Conservation (phyloP, 2,113 vertebrate genomes). For the Chitala chitala region DNA sequence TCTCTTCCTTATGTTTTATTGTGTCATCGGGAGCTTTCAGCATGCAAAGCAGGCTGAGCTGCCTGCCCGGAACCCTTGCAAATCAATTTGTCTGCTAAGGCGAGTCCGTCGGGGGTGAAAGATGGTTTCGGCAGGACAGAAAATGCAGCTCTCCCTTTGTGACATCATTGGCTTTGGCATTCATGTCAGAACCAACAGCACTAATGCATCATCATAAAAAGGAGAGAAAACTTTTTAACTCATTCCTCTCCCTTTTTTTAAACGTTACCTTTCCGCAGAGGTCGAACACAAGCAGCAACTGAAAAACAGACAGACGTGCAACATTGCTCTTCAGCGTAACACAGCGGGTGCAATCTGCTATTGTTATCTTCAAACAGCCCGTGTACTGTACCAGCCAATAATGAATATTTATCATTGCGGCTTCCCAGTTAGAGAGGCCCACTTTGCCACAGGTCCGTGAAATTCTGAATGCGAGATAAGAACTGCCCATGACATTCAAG, state of each 20-base stretch:
- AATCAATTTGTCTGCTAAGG: slow-evolving; percentile 93
- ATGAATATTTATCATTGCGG: slow-evolving; percentile 43
- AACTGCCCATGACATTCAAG: slow-evolving; percentile 28
- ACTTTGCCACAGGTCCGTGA: slow-evolving; percentile 36
- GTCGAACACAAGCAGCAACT: background rate
- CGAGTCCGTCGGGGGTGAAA: slow-evolving; percentile 69
- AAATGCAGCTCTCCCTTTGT: slow-evolving; percentile 60
- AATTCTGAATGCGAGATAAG: slow-evolving; percentile 40
- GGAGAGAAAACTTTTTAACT: slow-evolving; percentile 25
- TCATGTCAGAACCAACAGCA: slow-evolving; percentile 48
- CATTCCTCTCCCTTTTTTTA: background rate
- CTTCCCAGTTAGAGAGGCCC: slow-evolving; percentile 15
- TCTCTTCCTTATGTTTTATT: slow-evolving; percentile 66
- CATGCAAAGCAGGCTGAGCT: slow-evolving; percentile 82
- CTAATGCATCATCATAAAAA: slow-evolving; percentile 32
- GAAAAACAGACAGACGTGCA: background rate
- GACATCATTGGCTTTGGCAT: slow-evolving; percentile 59
- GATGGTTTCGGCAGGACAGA: slow-evolving; percentile 61
- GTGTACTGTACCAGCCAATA: slow-evolving; percentile 33
- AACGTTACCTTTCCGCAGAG: too few relatives aligned
- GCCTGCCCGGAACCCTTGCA: slow-evolving; percentile 84
- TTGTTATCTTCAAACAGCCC: slow-evolving; percentile 35
- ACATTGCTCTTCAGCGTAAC: background rate
- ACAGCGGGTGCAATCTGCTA: slow-evolving; percentile 27
- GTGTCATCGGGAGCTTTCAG: slow-evolving; percentile 74